Evolutionary conservation across 1,140 invertebrate species (phyloP), one percentile per base, ranked within the genome.

Genomic region (Lasioglossum baleicum): DNA sequence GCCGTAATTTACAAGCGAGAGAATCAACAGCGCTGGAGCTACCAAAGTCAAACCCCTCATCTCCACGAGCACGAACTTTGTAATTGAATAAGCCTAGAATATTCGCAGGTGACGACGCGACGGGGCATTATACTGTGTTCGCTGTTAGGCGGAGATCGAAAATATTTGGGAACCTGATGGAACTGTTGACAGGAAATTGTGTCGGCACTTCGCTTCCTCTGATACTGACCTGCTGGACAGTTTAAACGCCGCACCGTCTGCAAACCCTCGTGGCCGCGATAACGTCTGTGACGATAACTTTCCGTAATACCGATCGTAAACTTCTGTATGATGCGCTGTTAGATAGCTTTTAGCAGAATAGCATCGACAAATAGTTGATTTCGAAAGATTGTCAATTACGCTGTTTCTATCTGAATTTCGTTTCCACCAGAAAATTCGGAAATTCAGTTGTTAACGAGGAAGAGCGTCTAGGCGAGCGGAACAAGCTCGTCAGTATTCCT

Each of bases 1-100:
- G 35, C 22, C 70, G 76, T 79, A 79, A 79, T 79, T 79, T 73
- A 73, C 61, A 64, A 79, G 70, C 51, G 76, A 79, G 61, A 73
- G 60, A 71, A 61, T 73, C 76, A 79, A 79, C 76, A 73, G 20
- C 42, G 26, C n/a, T 2, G 48, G 22, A 58, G 40, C 71, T 61
- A 17, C 68, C 17, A 8, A n/a, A 65, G 76, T 70, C 44, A 56
- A 72, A 72, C 69, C 69, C 48, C 48, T 40, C 53, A 5, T 51
- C 44, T 53, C 60, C 17, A 10, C 60, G 60, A 65, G 35, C 17
- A 48, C 40, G 53, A 65, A 73, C 44, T 73, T 79, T 58, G 70
- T 79, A 79, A 79, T 79, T 60, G 63, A 77, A 77, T 77, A 77
- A 72, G 71, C 60, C 26, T 20, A 7, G 48, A 78, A 77, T 68